Conservation (phyloP, 2,113 vertebrate genomes). For the Bos taurus region DNA sequence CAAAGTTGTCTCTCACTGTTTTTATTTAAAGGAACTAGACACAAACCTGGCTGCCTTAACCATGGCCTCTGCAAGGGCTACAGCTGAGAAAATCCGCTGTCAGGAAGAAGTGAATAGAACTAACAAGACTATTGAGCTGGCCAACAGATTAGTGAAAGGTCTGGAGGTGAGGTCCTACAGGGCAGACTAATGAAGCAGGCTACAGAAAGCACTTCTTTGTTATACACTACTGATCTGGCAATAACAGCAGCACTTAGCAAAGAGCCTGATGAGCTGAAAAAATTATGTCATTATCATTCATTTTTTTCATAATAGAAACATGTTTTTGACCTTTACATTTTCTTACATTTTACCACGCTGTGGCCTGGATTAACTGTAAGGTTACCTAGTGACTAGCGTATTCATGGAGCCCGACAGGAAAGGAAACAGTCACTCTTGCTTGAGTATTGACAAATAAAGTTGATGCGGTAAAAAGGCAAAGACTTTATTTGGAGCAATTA, state of each 20-base stretch:
- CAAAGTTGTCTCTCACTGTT: conserved; percentile 79
- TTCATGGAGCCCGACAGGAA: conserved; percentile 49
- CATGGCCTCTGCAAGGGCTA: conserved; percentile 88
- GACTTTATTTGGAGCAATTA: conserved; percentile 80
- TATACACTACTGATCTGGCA: conserved; percentile 88
- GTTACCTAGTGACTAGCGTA: conserved; percentile 81
- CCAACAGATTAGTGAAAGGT: conserved; percentile 96
- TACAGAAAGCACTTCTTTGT: conserved; percentile 87
- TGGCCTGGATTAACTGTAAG: conserved; percentile 79
- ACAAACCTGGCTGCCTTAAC: conserved; percentile 89
- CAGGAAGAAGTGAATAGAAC: conserved; percentile 95
- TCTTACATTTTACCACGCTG: conserved; percentile 80
- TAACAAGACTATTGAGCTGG: conserved; percentile 95
- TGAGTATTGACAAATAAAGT: conserved; percentile 74
- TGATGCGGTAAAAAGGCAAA: conserved; percentile 68
- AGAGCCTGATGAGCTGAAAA: conserved; percentile 90
- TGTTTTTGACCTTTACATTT: conserved; percentile 89
- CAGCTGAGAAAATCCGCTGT: conserved; percentile 92
- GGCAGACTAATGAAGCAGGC: conserved; percentile 87
- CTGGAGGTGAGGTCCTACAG: conserved; percentile 92
- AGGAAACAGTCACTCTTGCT: conserved; percentile 38
- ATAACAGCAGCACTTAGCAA: conserved; percentile 88
- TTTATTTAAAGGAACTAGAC: conserved; percentile 90
- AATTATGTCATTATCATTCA: conserved; percentile 91
- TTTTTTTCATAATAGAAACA: conserved; percentile 86